A percentile compares a stretch with the other conserved stretches of the same genome.
Conservation (phyloP, 2,113 vertebrate genomes). For the Synchiropus splendidus region DNA sequence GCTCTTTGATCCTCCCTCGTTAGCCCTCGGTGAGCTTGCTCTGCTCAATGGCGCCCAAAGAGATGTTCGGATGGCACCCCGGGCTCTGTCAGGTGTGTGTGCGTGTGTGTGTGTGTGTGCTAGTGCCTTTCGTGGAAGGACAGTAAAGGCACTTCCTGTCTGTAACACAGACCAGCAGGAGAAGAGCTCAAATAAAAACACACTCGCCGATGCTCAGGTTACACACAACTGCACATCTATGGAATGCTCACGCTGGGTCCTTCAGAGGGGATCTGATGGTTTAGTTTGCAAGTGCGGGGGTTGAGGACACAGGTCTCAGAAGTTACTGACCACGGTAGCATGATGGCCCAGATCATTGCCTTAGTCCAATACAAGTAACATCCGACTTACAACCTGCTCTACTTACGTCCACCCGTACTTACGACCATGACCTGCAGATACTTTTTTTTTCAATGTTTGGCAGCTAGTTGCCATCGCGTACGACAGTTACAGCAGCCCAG, state of each 20-base stretch:
- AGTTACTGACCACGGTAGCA: too few species aligned
- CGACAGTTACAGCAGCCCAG: too few species aligned
- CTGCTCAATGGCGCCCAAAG: constrained; percentile 41
- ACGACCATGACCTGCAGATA: too few species aligned
- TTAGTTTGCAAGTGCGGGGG: too few species aligned
- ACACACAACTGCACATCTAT: constrained; percentile 8
- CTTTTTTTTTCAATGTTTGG: too few species aligned
- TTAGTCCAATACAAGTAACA: too few species aligned
- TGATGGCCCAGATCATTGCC: too few species aligned
- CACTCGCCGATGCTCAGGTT: constrained; percentile 4
- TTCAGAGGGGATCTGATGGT: not conserved
- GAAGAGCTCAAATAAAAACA: constrained; percentile 15
- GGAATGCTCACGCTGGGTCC: not conserved
- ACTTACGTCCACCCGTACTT: too few species aligned
- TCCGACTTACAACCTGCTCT: too few species aligned
- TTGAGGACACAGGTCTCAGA: too few species aligned
- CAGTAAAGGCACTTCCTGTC: constrained; percentile 58
- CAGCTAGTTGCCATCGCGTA: too few species aligned
- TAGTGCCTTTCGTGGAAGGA: constrained; percentile 20
- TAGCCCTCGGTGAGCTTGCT: constrained; percentile 57
- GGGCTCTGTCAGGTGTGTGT: constrained; percentile 29
- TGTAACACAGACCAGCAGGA: constrained; percentile 63
- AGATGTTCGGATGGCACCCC: constrained; percentile 45
- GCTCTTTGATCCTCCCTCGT: constrained; percentile 68
- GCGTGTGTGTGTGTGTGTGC: constrained; percentile 13